phyloP scores from a whole-genome alignment of 2,797 vertebrate genomes.

The Lithobates pipiens region DNA sequence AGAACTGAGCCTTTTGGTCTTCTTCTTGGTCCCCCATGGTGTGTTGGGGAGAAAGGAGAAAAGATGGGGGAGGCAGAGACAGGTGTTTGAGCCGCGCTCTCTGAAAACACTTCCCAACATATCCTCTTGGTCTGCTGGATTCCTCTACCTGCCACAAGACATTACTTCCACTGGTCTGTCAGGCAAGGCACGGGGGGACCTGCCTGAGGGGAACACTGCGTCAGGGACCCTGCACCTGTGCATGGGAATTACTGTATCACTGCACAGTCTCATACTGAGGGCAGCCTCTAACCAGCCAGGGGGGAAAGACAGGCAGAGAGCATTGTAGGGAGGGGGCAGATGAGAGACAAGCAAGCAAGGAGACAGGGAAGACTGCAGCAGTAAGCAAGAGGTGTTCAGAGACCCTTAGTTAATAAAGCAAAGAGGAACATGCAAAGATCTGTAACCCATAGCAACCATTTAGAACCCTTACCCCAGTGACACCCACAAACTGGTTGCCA shows the following conservation, averaged over 20 bases:
- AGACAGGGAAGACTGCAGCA: slow-evolving; percentile 27
- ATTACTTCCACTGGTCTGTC: slow-evolving; percentile 86
- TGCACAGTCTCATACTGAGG: slow-evolving; percentile 59
- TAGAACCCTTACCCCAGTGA: too few relatives aligned
- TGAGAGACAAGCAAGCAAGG: slow-evolving; percentile 10
- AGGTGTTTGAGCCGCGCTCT: slow-evolving; percentile 68
- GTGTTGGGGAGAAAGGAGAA: slow-evolving; percentile 14
- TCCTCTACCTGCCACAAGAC: slow-evolving; percentile 85
- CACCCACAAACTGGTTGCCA: neutral
- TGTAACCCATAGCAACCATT: neutral
- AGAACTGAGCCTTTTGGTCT: neutral
- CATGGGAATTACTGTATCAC: slow-evolving; percentile 74
- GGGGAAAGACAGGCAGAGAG: slow-evolving; percentile 50
- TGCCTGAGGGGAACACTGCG: slow-evolving; percentile 72
- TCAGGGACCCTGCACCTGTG: slow-evolving; percentile 84
- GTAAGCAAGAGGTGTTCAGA: neutral
- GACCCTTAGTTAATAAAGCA: neutral
- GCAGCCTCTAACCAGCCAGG: slow-evolving; percentile 58
- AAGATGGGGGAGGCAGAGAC: slow-evolving; percentile 49
- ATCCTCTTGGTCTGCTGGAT: slow-evolving; percentile 74
- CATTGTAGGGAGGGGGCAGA: slow-evolving; percentile 28
- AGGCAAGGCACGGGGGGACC: slow-evolving; percentile 73
- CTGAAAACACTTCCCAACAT: slow-evolving; percentile 71
- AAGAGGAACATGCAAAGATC: neutral
- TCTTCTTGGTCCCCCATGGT: neutral